Conservation (phyloP, 2,888 invertebrate genomes). For the Dryobotodes eremita region DNA sequence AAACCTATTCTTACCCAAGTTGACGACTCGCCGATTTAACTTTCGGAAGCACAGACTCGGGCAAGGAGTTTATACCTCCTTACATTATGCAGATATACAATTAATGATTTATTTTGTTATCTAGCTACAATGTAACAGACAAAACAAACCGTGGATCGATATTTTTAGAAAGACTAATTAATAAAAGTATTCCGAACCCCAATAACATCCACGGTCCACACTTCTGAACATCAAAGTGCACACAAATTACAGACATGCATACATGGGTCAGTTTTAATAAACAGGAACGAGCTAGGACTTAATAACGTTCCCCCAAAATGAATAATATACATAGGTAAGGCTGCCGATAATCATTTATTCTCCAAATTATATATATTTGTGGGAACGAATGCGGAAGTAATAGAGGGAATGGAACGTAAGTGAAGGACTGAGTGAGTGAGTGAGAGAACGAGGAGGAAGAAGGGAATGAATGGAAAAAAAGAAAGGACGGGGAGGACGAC, state of each 20-base stretch:
- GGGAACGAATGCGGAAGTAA: too few relatives aligned
- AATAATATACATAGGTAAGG: not conserved
- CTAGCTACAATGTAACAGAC: not conserved
- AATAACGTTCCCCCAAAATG: conserved; percentile 38
- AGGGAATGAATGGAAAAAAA: too few relatives aligned
- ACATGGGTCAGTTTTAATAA: conserved; percentile 27
- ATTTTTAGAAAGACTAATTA: conserved; percentile 9
- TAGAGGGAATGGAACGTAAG: too few relatives aligned
- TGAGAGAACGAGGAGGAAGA: too few relatives aligned
- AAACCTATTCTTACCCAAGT: not conserved
- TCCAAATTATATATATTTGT: too few relatives aligned
- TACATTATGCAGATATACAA: not conserved
- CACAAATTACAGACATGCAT: conserved; percentile 35
- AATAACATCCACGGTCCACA: not conserved
- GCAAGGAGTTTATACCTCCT: too few relatives aligned
- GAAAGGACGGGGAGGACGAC: too few relatives aligned
- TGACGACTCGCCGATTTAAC: not conserved
- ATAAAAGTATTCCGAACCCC: conserved; percentile 25
- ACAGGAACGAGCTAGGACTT: conserved; percentile 8
- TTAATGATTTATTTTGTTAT: conserved; percentile 1
- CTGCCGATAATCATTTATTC: conserved; percentile 32
- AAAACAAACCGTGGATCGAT: conserved; percentile 10
- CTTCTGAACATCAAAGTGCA: conserved; percentile 34
- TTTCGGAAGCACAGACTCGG: not conserved
- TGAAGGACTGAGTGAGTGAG: too few relatives aligned